Evolutionary conservation across 53 echinoderm and acorn worm genomes (phyloP).

Genomic region (Paracentrotus lividus): DNA sequence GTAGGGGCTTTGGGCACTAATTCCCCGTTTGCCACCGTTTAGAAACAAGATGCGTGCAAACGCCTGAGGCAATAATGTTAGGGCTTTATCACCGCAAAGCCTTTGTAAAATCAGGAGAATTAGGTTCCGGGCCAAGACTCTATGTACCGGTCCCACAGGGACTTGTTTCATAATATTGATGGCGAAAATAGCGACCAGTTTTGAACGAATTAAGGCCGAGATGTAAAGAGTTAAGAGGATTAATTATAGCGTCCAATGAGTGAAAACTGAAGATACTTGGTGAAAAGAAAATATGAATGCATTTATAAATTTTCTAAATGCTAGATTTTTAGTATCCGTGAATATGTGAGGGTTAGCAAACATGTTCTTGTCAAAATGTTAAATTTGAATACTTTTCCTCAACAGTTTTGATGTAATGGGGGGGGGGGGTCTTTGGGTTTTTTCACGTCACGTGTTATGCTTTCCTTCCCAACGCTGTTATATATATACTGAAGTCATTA

Average conservation of each 20-base stretch:
- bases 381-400: too few relatives aligned
- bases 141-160: neutral
- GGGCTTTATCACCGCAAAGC: constrained; percentile 2
- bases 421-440: too few relatives aligned
- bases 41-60: constrained; percentile 14
- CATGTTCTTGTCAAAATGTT: too few relatives aligned
- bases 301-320: neutral
- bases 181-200: neutral
- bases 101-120: constrained; percentile 22
- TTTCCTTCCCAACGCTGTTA: too few relatives aligned
- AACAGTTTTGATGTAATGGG: too few relatives aligned
- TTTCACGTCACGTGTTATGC: too few relatives aligned
- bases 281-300: neutral
- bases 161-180: neutral
- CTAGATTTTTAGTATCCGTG: neutral
- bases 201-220: neutral
- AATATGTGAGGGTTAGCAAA: neutral
- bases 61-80: constrained; percentile 40
- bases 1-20: constrained; percentile 22
- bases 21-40: constrained; percentile 43
- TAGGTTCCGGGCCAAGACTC: neutral
- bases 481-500: too few relatives aligned
- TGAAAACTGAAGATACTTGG: neutral
- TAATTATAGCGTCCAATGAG: constrained; percentile 25
- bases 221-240: constrained; percentile 14